Conservation (phyloP, 2,888 invertebrate genomes). For the Emmelina monodactyla region DNA sequence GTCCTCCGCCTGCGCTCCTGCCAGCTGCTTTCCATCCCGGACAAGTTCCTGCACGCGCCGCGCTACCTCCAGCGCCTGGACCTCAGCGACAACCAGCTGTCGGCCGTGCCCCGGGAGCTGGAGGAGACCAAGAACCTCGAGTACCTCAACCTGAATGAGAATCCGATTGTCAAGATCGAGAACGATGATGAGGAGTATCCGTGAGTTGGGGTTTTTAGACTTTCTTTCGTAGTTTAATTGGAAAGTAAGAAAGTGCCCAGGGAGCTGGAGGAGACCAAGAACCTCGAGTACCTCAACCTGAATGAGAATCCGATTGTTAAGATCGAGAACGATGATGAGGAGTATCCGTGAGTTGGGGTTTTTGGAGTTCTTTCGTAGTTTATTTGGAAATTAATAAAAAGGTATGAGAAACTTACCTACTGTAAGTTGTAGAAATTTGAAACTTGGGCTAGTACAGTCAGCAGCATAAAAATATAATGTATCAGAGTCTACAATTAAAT, state of each 20-base stretch:
- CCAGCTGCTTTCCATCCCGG: conserved; percentile 67
- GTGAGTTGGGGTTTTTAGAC: no score
- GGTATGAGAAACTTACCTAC: no score
- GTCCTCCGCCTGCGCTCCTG: conserved; percentile 75
- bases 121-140: conserved; percentile 67
- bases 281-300: conserved; percentile 68
- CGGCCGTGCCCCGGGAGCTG: conserved; percentile 67
- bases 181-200: conserved; percentile 33
- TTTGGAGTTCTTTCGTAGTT: no score
- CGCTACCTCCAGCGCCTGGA: conserved; percentile 70
- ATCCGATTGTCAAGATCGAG: conserved; percentile 70
- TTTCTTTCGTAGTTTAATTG: no score
- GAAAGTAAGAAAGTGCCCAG: no score
- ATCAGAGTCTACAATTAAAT: no score
- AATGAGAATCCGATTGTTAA: conserved; percentile 74
- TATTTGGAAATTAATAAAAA: no score
- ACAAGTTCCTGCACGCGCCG: conserved; percentile 73
- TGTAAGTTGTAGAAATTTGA: no score
- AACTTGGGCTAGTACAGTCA: no score
- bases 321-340: conserved; percentile 47
- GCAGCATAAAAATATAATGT: no score
- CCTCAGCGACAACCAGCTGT: conserved; percentile 71
- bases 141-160: conserved; percentile 72
- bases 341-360: conserved; percentile 44
- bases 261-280: conserved; percentile 66